Evolutionary conservation across 2,113 vertebrate species (phyloP).

Genomic region (Bubo bubo): DNA sequence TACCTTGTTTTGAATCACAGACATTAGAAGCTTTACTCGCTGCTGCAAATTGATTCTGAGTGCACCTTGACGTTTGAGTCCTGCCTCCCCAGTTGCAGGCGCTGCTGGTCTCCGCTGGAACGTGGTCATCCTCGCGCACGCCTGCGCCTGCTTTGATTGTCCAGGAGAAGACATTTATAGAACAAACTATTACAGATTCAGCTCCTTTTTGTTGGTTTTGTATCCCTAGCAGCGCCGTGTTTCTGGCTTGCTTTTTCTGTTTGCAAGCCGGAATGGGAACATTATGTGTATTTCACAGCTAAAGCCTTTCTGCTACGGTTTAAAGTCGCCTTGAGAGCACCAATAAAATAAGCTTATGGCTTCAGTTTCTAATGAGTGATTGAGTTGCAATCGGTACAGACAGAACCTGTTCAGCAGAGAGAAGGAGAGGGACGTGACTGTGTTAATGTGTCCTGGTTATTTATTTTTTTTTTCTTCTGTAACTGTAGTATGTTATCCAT

Average conservation of each 20-base stretch:
- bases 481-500: slow-evolving; percentile 1
- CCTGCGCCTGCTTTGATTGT: not conserved
- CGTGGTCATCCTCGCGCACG: not conserved
- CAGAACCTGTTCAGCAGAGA: not conserved
- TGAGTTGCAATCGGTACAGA: not conserved
- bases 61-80: not conserved
- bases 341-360: not conserved
- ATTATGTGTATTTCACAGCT: not conserved
- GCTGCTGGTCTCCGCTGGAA: not conserved
- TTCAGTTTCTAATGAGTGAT: not conserved
- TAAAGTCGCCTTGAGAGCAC: not conserved
- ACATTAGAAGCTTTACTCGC: not conserved
- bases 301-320: not conserved
- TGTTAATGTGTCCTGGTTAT: not conserved
- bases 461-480: not conserved
- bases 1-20: not conserved
- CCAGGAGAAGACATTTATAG: not conserved
- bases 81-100: not conserved
- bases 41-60: not conserved
- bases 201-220: rapidly evolving
- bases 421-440: not conserved
- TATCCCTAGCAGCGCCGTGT: rapidly evolving
- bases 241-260: not conserved
- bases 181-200: not conserved
- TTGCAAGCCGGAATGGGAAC: not conserved